A percentile compares a stretch with the other conserved stretches of the same genome.
Conservation (phyloP, 2,888 invertebrate genomes). For the Caradrina clavipalpis region DNA sequence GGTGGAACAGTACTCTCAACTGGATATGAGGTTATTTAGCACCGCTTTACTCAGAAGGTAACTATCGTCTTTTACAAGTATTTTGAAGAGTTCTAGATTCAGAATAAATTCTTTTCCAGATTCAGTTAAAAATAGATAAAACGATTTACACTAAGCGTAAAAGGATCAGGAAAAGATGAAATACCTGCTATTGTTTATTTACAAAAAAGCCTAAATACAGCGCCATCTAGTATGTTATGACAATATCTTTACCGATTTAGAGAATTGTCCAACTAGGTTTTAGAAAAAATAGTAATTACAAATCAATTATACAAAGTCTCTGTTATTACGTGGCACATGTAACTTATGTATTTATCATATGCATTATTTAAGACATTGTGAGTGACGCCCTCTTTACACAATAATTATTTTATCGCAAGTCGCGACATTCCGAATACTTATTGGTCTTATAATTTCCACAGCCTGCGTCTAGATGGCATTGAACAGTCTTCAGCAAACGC, state of each 20-base stretch:
- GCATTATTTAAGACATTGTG: not conserved
- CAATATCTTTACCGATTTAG: not conserved
- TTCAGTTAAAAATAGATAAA: not conserved
- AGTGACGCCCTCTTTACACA: constrained; percentile 20
- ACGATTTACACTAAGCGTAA: not conserved
- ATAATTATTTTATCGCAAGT: not conserved
- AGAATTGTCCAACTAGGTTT: not conserved
- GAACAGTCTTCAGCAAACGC: constrained; percentile 86
- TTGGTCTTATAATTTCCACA: constrained; percentile 71
- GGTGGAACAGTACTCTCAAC: constrained; percentile 89
- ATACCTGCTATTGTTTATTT: not conserved
- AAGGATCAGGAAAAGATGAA: too few species aligned
- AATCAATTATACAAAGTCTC: not conserved
- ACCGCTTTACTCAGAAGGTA: constrained; percentile 91
- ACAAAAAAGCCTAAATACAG: not conserved
- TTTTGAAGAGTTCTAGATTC: not conserved
- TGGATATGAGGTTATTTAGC: constrained; percentile 90
- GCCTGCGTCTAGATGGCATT: constrained; percentile 92
- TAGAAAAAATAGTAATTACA: not conserved
- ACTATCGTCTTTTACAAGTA: not conserved
- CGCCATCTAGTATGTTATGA: constrained; percentile 34
- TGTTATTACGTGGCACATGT: not conserved
- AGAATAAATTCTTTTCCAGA: not conserved
- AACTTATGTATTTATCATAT: too few species aligned
- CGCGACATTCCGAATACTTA: not conserved